Evolutionary conservation across 2,797 vertebrate genomes (phyloP).

Genomic region (Myripristis jacobus): DNA sequence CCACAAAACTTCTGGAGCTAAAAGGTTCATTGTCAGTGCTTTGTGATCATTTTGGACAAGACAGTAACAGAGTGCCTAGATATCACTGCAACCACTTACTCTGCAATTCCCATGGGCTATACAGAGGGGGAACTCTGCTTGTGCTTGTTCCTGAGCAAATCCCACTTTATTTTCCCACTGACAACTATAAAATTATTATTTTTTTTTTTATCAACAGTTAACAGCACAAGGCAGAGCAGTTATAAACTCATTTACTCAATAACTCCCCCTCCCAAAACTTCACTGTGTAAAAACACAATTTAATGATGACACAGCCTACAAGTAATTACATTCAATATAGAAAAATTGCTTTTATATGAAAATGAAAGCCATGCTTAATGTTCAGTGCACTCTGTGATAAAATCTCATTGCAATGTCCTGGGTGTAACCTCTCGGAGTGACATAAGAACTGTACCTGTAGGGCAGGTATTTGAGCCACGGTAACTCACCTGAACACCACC

Average conservation of each 20-base stretch:
- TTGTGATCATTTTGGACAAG: conserved; percentile 21
- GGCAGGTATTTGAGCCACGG: not conserved
- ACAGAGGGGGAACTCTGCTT: conserved; percentile 35
- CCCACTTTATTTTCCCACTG: conserved; percentile 29
- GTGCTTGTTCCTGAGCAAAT: conserved; percentile 46
- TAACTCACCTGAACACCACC: conserved; percentile 94
- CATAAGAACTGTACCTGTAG: not conserved
- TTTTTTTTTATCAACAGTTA: conserved; percentile 65
- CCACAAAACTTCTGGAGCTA: conserved; percentile 2
- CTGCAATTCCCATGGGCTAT: conserved; percentile 13
- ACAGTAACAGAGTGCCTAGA: conserved; percentile 17
- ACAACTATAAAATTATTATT: conserved; percentile 37
- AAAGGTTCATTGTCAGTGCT: not conserved
- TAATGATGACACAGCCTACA: not conserved
- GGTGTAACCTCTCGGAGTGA: not conserved
- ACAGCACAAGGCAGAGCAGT: conserved; percentile 32
- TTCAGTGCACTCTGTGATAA: not conserved
- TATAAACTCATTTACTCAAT: too few species aligned
- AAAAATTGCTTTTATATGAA: conserved; percentile 20
- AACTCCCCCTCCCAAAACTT: conserved; percentile 22
- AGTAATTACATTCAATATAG: conserved; percentile 24
- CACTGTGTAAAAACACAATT: conserved; percentile 8
- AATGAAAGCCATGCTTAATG: conserved; percentile 27
- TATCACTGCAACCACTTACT: conserved; percentile 6
- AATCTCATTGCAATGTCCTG: conserved; percentile 8